Base-by-base conservation (phyloP, 2,113 vertebrate species). In the Chelonoidis abingdonii region DNA sequence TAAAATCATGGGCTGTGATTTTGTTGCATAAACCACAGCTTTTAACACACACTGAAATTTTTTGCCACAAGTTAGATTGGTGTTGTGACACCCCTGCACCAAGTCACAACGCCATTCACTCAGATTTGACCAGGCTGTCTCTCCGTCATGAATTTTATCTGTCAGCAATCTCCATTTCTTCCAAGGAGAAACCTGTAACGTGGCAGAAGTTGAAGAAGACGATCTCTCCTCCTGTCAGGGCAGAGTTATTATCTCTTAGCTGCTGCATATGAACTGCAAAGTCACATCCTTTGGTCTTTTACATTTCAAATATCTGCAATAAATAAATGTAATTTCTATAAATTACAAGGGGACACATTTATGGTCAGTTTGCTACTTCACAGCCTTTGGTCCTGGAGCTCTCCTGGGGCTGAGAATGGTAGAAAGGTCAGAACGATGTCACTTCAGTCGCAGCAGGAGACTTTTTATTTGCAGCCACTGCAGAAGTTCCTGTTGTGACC, bases 171-270 rank as follows among this genome's bases (percentile, higher is more conserved):
- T 2, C 78, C 2, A 44, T 65, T 84, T 93, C 53, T 95, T 75
- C 84, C 25, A 88, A 50, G 78, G 38, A 86, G 76, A 95, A 76
- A 11, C 69, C n/a, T 3, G 62, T 41, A 54, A 57, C 13, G n/a
- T 52, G 50, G 86, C 38, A 78, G 87, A 94, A 95, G 80, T 79
- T 50, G 93, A 12, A 92, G 52, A 75, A 44, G 78, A 89, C 78
- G 87, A 86, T 80, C 44, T 83, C 2, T 72, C 95, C 57, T 95
- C 29, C 10, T 94, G 93, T 81, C 90, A 93, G 76, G 35, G 27
- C 10, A 0, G 83, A 62, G 85, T 78, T 94, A 29, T 65, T 89
- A 4, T 10, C 27, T 84, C 80, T 78, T 91, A 8, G 57, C 49
- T 95, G 72, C 79, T 44, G 59, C 83, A 75, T 53, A 91, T 94